Conservation (phyloP, 2,113 vertebrate genomes). For the Hiodon tergisus region DNA sequence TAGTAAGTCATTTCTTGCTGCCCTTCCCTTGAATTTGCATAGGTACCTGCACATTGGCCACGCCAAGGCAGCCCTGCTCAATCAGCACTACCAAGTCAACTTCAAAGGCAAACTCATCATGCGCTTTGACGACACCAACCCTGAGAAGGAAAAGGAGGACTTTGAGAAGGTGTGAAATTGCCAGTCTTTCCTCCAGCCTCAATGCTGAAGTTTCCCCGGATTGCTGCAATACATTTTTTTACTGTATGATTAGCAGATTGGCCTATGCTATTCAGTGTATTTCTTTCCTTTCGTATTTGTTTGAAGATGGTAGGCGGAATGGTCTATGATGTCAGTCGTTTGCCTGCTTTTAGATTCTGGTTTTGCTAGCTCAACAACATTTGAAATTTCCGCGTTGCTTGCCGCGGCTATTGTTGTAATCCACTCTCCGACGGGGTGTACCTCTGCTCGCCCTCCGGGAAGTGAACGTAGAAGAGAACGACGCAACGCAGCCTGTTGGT, state of each 20-base stretch:
- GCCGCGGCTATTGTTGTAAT: no score
- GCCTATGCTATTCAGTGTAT: no score
- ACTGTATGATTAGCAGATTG: no score
- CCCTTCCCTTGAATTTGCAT: conserved; percentile 10
- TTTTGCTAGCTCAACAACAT: no score
- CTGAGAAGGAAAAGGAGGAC: conserved; percentile 98
- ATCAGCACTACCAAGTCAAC: conserved; percentile 96
- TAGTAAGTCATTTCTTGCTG: not conserved
- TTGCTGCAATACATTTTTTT: not conserved
- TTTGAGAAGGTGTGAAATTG: conserved; percentile 86
- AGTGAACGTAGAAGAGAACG: no score
- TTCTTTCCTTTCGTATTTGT: not conserved
- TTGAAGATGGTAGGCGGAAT: no score
- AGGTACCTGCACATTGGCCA: conserved; percentile 97
- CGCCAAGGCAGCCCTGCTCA: conserved; percentile 93
- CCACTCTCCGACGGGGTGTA: no score
- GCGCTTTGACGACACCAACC: conserved; percentile 99
- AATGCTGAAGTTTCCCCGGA: not conserved
- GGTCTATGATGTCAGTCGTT: no score
- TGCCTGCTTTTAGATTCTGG: no score
- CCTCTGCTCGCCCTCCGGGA: no score
- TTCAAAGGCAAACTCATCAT: conserved; percentile 98
- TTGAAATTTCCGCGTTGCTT: no score
- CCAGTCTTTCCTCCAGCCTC: not conserved
- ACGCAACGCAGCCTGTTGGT: not conserved